Evolutionary conservation across 2,888 invertebrate genomes (phyloP).

Genomic region (Xestoiulus laeticollis): DNA sequence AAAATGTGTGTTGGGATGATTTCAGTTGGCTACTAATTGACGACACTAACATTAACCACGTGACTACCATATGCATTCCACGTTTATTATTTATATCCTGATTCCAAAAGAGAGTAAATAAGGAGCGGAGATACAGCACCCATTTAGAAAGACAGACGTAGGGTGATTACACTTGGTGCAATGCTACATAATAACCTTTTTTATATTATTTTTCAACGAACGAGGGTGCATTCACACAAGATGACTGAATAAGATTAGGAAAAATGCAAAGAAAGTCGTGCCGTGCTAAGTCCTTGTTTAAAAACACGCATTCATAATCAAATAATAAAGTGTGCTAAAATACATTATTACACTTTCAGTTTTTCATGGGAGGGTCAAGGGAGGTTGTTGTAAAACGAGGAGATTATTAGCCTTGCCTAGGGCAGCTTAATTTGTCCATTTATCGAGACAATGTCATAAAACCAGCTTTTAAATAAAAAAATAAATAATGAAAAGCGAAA

Average conservation of each 20-base stretch:
- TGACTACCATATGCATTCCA: background rate
- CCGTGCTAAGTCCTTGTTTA: background rate
- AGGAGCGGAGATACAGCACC: background rate
- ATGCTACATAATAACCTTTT: constrained; percentile 22
- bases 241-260: constrained; percentile 22
- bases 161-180: constrained; percentile 18
- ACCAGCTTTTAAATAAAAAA: background rate
- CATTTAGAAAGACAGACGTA: background rate
- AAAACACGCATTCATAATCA: constrained; percentile 18
- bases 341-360: constrained; percentile 13
- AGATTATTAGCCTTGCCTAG: background rate
- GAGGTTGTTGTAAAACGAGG: background rate
- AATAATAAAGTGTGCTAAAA: constrained; percentile 14
- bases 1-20: background rate
- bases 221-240: constrained; percentile 17
- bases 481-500: background rate
- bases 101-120: background rate
- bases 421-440: constrained; percentile 7
- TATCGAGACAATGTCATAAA: constrained; percentile 12
- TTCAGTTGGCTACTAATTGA: constrained; percentile 8
- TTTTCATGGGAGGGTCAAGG: constrained; percentile 18
- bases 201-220: constrained; percentile 4
- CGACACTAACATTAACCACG: background rate
- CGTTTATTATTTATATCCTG: constrained; percentile 23
- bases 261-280: constrained; percentile 9